Evolutionary conservation across 1,140 invertebrate genomes (phyloP).

Genomic region (Bicyclus anynana): DNA sequence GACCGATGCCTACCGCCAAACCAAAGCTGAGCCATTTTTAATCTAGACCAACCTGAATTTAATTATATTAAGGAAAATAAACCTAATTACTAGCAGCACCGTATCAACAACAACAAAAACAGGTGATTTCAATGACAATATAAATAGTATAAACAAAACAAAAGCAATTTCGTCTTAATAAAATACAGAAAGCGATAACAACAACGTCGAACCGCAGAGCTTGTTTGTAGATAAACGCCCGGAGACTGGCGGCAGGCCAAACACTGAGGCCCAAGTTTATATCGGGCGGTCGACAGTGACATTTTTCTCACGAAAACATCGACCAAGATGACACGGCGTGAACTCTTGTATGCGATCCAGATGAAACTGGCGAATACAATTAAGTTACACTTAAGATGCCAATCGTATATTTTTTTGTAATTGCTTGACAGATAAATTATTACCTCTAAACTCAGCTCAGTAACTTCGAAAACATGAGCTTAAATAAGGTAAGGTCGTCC

Average conservation of each 20-base stretch:
- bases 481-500: too few relatives aligned
- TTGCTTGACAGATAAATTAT: too few relatives aligned
- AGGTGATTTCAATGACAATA: not conserved
- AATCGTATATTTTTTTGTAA: too few relatives aligned
- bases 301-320: constrained; percentile 36
- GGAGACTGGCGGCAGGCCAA: constrained; percentile 47
- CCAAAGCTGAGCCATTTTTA: too few relatives aligned
- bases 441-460: too few relatives aligned
- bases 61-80: too few relatives aligned
- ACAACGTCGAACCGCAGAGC: not conserved
- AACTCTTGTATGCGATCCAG: constrained; percentile 35
- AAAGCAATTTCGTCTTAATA: not conserved
- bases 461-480: too few relatives aligned
- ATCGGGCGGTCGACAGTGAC: constrained; percentile 27
- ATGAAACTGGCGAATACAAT: constrained; percentile 25
- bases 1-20: too few relatives aligned
- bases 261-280: constrained; percentile 44
- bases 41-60: too few relatives aligned
- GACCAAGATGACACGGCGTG: constrained; percentile 24
- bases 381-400: too few relatives aligned
- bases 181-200: not conserved
- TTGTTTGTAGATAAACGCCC: constrained; percentile 38
- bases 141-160: not conserved
- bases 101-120: too few relatives aligned
- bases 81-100: too few relatives aligned